Evolutionary conservation across 2,888 invertebrate species (phyloP), one percentile per base, ranked within the genome.

Genomic region (Leucophora obtusa): DNA sequence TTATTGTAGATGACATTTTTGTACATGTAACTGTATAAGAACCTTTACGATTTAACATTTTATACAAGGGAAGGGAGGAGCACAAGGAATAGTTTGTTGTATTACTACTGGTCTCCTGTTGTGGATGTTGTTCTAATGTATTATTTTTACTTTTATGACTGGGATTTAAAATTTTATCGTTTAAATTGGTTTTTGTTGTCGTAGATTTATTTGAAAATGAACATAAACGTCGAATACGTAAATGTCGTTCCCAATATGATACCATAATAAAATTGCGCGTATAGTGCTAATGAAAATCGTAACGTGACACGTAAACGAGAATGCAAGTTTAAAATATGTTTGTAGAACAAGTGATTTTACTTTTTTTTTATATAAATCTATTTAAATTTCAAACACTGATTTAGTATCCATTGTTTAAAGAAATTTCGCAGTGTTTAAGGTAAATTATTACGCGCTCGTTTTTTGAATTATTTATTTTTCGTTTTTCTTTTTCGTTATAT

Each of bases 161-260:
- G 56, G 9, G 38, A 28, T 78, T 62, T 56, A 62, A 50, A 68
- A 51, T 28, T 72, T 43, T 53, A 47, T 59, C 54, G 21, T 47
- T 43, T 56, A 58, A 56, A 58, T 58, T n/a, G 28, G 58, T 43
- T 28, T 77, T 43, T 59, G 21, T 80, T 77, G 77, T 47, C 66
- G 54, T 66, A 65, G 50, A 72, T 82, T 54, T 51, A 18, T 66
- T 14, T 59, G 59, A 15, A n/a, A 47, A 74, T 81, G 73, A 83
- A 82, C 72, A 83, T 84, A 82, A 84, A 77, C 74, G 77, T 82
- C 78, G 82, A 82, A 82, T 80, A 73, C 83, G 75, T 58, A 82
- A 83, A 82, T 84, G 85, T 54, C 84, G 82, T 72, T 85, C 84
- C 62, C 84, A 83, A 83, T 84, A 84, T 72, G 86, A 85, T 73